phyloP scores from a whole-genome alignment of 2,888 invertebrate species.

The Plagodis dolabraria region DNA sequence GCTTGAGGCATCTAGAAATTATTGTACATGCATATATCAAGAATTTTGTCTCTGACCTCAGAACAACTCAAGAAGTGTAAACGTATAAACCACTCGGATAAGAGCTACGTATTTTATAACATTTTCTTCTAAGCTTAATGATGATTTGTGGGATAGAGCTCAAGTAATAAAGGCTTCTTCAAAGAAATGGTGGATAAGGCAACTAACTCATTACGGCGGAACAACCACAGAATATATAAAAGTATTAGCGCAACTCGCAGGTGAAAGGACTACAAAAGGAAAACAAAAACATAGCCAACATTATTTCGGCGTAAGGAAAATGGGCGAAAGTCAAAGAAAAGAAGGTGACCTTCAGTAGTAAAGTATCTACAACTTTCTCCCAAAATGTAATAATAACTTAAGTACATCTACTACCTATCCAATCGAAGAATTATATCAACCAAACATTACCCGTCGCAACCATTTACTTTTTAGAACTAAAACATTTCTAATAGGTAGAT shows the following conservation, averaged over 20 bases:
- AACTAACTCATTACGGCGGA: constrained; percentile 4
- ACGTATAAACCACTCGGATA: background rate
- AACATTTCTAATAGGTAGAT: no score
- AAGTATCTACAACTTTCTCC: no score
- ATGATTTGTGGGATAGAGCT: constrained; percentile 18
- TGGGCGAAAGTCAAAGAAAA: constrained; percentile 15
- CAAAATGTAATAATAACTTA: no score
- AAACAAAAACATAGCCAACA: constrained; percentile 12
- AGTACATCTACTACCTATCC: no score
- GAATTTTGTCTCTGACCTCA: background rate
- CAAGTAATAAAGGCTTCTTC: constrained; percentile 19
- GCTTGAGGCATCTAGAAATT: constrained; percentile 21
- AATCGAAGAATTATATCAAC: no score
- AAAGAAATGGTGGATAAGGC: constrained; percentile 9
- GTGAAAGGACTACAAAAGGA: constrained; percentile 18
- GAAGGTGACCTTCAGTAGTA: background rate
- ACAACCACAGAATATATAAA: constrained; percentile 1
- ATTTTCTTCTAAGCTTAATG: constrained; percentile 10
- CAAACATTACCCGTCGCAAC: no score
- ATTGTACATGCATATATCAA: constrained; percentile 6
- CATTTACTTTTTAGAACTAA: no score
- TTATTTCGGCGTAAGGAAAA: constrained; percentile 6
- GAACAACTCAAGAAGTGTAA: background rate
- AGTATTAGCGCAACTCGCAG: constrained; percentile 3
- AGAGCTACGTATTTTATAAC: background rate